A percentile compares a stretch with the other conserved stretches of the same genome.
Conservation (phyloP, 2,113 vertebrate species). For the Cacatua alba region DNA sequence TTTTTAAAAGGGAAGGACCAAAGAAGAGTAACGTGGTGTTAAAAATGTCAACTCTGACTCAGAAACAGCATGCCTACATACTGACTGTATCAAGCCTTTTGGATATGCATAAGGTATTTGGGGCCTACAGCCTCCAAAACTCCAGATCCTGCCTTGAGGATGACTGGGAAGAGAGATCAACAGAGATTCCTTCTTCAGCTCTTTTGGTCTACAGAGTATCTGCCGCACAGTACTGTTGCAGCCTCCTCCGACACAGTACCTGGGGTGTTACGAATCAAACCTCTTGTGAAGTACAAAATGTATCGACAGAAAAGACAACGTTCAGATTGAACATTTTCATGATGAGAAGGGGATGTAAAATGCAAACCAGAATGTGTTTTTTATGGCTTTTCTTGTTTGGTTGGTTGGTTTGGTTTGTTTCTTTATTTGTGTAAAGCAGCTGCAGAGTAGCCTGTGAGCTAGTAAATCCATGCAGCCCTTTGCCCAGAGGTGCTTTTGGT, state of each 20-base stretch:
- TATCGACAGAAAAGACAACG: neutral
- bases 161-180: neutral
- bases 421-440: neutral
- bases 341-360: neutral
- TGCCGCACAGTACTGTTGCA: neutral
- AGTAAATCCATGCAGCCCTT: neutral
- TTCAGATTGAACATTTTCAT: neutral
- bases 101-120: neutral
- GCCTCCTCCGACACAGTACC: neutral
- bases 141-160: neutral
- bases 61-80: neutral
- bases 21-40: neutral
- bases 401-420: neutral
- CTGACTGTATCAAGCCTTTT: neutral
- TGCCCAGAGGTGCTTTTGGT: neutral
- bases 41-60: neutral
- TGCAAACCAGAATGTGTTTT: neutral
- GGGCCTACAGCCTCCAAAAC: neutral
- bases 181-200: neutral
- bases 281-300: neutral
- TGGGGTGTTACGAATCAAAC: neutral
- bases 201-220: neutral
- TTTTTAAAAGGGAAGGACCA: neutral
- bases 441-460: neutral
- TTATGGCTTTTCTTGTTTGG: neutral